Percentiles rank a stretch among this genome's conserved stretches.
phyloP scores from a whole-genome alignment of 2,888 invertebrate genomes.

The Volucella bombylans region DNA sequence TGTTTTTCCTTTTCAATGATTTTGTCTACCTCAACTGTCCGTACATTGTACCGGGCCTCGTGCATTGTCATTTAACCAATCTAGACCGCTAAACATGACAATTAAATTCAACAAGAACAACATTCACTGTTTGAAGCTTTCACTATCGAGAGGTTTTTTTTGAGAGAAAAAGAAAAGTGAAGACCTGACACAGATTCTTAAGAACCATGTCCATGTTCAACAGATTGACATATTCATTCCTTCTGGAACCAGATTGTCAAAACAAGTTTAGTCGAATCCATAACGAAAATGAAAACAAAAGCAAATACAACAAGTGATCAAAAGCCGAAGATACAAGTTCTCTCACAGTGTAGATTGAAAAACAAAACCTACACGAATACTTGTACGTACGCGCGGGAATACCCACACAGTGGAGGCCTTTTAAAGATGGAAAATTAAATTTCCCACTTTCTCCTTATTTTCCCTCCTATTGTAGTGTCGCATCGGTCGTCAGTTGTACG shows the following conservation, averaged over 20 bases:
- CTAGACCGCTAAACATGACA: constrained; percentile 10
- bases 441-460: constrained; percentile 81
- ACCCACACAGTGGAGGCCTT: constrained; percentile 28
- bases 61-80: constrained; percentile 13
- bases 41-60: background rate
- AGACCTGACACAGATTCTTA: constrained; percentile 14
- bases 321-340: constrained; percentile 19
- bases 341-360: constrained; percentile 37
- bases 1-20: no score
- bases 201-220: background rate
- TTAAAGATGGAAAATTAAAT: constrained; percentile 74
- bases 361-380: background rate
- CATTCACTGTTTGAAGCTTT: constrained; percentile 38
- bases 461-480: constrained; percentile 59
- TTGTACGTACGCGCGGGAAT: background rate
- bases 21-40: background rate
- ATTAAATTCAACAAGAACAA: constrained; percentile 36
- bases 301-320: constrained; percentile 13
- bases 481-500: constrained; percentile 5
- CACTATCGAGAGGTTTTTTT: constrained; percentile 21
- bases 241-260: constrained; percentile 35
- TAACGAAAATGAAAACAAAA: constrained; percentile 38
- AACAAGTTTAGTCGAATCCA: constrained; percentile 43
- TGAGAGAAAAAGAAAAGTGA: background rate
- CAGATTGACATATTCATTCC: background rate